Base-by-base conservation (phyloP, 1,140 invertebrate species). In the Hestina assimilis region DNA sequence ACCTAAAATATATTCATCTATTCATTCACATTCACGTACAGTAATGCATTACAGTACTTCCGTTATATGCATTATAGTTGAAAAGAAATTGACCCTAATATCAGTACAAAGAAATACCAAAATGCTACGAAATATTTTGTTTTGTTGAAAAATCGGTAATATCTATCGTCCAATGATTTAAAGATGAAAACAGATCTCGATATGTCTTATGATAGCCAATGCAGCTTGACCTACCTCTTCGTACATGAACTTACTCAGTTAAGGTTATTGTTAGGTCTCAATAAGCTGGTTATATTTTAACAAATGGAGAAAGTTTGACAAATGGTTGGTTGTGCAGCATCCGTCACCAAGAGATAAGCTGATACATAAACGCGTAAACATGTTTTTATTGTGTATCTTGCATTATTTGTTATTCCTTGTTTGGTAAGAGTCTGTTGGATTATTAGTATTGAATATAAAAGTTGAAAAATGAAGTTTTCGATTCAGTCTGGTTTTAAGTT, bases 1-100 rank as follows among this genome's bases (percentile, higher is more conserved):
- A n/a, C n/a, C n/a, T n/a, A n/a, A n/a, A n/a, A 38, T 17, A 38
- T 38, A 38, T 38, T 38, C 15, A 38, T 38, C 19, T 38, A 38
- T 38, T 38, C 33, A 17, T 38, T 38, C 33, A 38, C 14, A 17
- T 38, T 38, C 33, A 19, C 33, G 15, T 19, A 38, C 19, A 38
- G 17, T 38, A 38, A 38, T 38, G 15, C 15, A 35, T 35, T 17
- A 38, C 19, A 38, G 17, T 38, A 38, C 17, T 38, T 7, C 15
- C 15, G 15, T 17, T 15, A 35, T 17, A 19, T 2, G 3, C 9
- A 17, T 7, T 8, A 17, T 15, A 17, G 1, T 14, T 5, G 29
- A 33, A 33, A 17, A 14, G 9, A 38, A 19, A 9, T 8, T 38
- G 5, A 9, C 19, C 19, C 33, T 38, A 9, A 11, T 38, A 0